Evolutionary conservation across 2,113 vertebrate species (phyloP).

Genomic region (Aegypius monachus): DNA sequence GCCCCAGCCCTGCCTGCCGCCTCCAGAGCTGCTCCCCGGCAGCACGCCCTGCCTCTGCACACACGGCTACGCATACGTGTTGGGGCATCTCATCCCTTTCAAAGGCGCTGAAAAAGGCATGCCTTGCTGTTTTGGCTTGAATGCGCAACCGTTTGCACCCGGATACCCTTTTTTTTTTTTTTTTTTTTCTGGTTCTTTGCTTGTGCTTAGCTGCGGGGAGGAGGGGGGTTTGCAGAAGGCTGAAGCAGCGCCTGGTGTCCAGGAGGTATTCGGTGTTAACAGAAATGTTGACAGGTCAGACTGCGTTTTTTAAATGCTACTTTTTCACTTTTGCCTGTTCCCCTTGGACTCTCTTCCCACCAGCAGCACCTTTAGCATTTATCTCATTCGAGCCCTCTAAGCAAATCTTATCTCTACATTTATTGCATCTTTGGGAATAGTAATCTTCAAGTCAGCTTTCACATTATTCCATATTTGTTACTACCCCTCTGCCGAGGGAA

Average conservation of each 20-base stretch:
- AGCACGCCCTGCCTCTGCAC: fast-evolving
- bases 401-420: conserved; percentile 66
- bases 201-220: not conserved
- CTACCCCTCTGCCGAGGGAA: conserved; percentile 55
- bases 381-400: conserved; percentile 71
- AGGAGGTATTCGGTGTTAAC: conserved; percentile 55
- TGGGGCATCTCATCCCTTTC: not conserved
- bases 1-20: not conserved
- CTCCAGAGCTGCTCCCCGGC: not conserved
- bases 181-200: not conserved
- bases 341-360: conserved; percentile 30
- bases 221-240: conserved; percentile 10
- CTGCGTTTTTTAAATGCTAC: conserved; percentile 44
- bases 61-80: fast-evolving
- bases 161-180: not conserved
- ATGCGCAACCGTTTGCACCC: not conserved
- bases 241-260: not conserved
- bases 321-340: not conserved
- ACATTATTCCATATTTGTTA: conserved; percentile 77
- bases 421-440: conserved; percentile 74
- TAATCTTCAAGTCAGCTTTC: conserved; percentile 77
- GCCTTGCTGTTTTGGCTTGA: not conserved
- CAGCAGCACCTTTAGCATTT: conserved; percentile 69
- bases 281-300: conserved; percentile 61
- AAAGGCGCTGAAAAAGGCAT: not conserved